Percentiles rank a stretch among this genome's conserved stretches.
Evolutionary conservation across 1,140 invertebrate species (phyloP).

Genomic region (Papilio helenus): DNA sequence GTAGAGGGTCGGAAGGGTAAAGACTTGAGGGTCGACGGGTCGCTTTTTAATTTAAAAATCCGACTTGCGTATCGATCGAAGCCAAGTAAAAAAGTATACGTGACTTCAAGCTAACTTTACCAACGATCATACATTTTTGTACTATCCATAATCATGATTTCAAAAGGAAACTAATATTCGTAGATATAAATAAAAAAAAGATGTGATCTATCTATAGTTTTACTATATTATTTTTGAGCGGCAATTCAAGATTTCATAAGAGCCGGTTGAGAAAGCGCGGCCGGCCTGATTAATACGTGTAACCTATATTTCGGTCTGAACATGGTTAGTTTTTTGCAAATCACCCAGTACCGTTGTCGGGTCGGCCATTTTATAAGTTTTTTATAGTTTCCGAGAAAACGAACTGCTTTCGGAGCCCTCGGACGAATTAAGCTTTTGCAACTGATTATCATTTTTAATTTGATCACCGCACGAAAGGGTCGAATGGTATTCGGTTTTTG

Average conservation of each 20-base stretch:
- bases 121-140: not conserved
- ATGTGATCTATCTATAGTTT: not conserved
- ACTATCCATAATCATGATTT: not conserved
- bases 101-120: not conserved
- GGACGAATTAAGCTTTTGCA: conserved; percentile 62
- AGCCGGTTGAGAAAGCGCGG: conserved; percentile 47
- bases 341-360: conserved; percentile 58
- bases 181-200: not conserved
- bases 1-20: conserved; percentile 64
- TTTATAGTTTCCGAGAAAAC: conserved; percentile 62
- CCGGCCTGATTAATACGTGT: conserved; percentile 39
- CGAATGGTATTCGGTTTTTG: conserved; percentile 39
- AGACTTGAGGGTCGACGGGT: conserved; percentile 58
- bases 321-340: conserved; percentile 56
- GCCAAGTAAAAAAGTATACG: conserved; percentile 30
- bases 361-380: conserved; percentile 55
- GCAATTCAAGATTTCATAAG: conserved; percentile 38
- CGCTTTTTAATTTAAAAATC: conserved; percentile 54
- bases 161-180: not conserved
- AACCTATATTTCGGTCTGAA: conserved; percentile 57
- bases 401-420: conserved; percentile 49
- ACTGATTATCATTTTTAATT: conserved; percentile 72
- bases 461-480: conserved; percentile 55
- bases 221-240: not conserved
- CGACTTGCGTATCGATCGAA: conserved; percentile 50